A percentile compares a stretch with the other conserved stretches of the same genome.
phyloP scores from a whole-genome alignment of 2,888 invertebrate genomes.

The Cerceris ruficornis region DNA sequence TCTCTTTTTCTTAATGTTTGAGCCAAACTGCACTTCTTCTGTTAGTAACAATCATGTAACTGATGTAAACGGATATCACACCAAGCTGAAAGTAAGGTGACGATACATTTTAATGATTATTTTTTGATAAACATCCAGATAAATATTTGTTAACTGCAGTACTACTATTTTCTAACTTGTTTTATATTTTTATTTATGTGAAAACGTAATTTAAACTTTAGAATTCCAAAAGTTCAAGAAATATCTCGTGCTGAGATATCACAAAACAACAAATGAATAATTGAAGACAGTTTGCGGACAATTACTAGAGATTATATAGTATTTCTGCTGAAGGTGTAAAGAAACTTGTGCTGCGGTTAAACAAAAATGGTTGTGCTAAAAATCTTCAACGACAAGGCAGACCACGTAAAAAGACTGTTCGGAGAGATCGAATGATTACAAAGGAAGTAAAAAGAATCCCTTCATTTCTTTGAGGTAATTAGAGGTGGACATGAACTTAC shows the following conservation, averaged over 20 bases:
- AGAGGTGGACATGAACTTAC: background rate
- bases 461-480: background rate
- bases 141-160: no score
- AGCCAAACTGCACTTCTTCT: background rate
- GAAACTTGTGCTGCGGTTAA: no score
- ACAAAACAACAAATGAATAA: background rate
- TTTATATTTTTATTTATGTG: no score
- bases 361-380: no score
- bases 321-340: background rate
- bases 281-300: background rate
- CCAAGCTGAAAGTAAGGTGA: no score
- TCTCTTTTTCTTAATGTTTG: background rate
- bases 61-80: background rate
- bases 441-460: background rate
- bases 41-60: background rate
- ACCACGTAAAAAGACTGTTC: no score
- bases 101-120: no score
- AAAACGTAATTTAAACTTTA: background rate
- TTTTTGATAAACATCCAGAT: no score
- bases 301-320: background rate
- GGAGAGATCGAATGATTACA: no score
- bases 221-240: background rate
- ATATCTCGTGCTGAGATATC: background rate
- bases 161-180: no score
- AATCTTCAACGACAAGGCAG: no score